Percentiles rank a stretch among this genome's conserved stretches.
Evolutionary conservation across 1,140 invertebrate species (phyloP).

Genomic region (Zaprionus ornatus): DNA sequence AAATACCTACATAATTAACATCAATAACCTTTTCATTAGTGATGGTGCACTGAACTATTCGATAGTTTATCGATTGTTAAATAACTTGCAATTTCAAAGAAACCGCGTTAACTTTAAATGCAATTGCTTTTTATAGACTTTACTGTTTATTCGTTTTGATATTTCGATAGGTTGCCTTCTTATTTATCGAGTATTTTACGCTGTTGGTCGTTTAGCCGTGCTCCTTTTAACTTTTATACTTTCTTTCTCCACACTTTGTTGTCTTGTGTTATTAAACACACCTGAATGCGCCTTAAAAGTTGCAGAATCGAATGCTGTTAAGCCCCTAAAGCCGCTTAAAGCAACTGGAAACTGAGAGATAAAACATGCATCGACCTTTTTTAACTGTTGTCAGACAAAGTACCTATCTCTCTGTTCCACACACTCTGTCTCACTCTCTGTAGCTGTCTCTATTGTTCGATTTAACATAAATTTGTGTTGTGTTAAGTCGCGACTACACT

Average conservation of each 20-base stretch:
- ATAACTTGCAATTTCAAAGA: background rate
- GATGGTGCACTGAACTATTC: background rate
- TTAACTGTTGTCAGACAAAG: constrained; percentile 60
- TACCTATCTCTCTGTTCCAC: constrained; percentile 7
- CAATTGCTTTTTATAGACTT: background rate
- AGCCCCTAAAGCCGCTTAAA: constrained; percentile 63
- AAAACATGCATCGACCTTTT: constrained; percentile 53
- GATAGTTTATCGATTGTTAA: background rate
- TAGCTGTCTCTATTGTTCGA: constrained; percentile 55
- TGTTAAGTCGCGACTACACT: constrained; percentile 28
- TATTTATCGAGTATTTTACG: background rate
- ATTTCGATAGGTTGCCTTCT: background rate
- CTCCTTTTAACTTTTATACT: background rate
- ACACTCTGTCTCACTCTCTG: background rate
- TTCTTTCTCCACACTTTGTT: constrained; percentile 1
- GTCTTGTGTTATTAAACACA: constrained; percentile 48
- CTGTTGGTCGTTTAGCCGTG: background rate
- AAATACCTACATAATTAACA: too few species aligned
- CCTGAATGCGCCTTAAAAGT: constrained; percentile 53
- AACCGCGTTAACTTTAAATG: background rate
- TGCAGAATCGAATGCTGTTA: constrained; percentile 1
- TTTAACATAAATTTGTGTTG: constrained; percentile 75
- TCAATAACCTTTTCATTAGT: background rate
- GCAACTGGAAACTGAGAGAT: constrained; percentile 58
- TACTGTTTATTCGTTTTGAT: background rate